Evolutionary conservation across 2,888 invertebrate species (phyloP), one percentile per base, ranked within the genome.

Genomic region (Germaria angustata): DNA sequence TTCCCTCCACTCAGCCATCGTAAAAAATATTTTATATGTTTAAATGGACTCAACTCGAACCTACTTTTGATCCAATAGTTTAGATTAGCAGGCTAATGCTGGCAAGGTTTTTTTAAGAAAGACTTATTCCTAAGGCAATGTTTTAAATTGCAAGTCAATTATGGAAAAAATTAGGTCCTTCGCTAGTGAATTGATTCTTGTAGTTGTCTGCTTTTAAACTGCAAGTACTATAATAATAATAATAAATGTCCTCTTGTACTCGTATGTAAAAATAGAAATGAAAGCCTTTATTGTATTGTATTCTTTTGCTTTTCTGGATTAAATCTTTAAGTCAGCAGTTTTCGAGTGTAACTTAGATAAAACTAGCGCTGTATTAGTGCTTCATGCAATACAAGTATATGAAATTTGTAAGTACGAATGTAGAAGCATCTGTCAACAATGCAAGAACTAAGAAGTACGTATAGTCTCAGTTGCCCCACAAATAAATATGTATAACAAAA

Each of bases 301-400:
- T 86, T 86, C 86, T 86, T 85, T 87, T 88, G 86, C 87, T 86
- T 86, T 86, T 87, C 87, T 87, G 87, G 87, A 88, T 89, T 86
- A 88, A 86, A 86, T 88, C 89, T 87, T 88, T 87, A 69, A 78
- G 88, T 89, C 89, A 89, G 90, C 89, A 90, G 59, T 86, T 73
- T 87, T 90, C 87, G 85, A 89, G 89, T 88, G 85, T 83, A 84
- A 84, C 84, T 86, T 85, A 78, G 85, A 66, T 71, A 41, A 36
- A 68, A 61, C 49, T 61, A 59, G 28, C 32, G 39, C 28, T 51
- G 49, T 46, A 46, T 66, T 49, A 49, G 66, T 49, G 32, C 22
- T 28, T 0, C 17, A 65, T 11, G 24, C 32, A 59, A n/a, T 13
- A 44, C 3, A 36, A 59, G 24, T 11, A 22, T n/a, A 49, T 20